phyloP scores from a whole-genome alignment of 2,113 vertebrate genomes.

The Ailurus styani region DNA sequence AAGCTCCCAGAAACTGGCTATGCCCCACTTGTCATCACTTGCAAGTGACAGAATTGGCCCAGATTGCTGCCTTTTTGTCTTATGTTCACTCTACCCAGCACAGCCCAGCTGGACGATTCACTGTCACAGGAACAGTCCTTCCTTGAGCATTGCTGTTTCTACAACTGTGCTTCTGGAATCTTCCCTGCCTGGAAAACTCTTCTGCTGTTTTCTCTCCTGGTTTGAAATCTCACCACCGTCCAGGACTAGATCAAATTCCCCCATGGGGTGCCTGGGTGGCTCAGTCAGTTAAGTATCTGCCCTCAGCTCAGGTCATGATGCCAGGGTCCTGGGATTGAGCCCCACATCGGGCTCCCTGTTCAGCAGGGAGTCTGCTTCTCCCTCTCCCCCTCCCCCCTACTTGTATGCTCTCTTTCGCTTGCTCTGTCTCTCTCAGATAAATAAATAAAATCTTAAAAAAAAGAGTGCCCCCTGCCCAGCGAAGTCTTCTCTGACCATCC shows the following conservation, averaged over 20 bases:
- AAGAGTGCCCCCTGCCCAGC: neutral
- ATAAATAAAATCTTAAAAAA: too few species aligned
- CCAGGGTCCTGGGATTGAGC: neutral
- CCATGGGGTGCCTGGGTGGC: neutral
- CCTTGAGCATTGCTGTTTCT: neutral
- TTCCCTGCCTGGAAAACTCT: neutral
- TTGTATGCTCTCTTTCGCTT: neutral
- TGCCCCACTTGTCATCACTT: neutral
- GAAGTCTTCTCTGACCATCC: neutral
- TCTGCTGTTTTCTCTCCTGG: neutral
- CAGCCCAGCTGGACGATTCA: neutral
- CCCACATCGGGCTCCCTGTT: neutral
- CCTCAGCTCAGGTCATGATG: neutral
- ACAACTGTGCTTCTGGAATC: neutral
- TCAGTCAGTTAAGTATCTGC: neutral
- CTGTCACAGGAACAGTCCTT: neutral
- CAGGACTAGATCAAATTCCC: neutral
- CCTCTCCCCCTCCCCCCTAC: neutral
- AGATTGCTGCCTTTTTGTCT: neutral
- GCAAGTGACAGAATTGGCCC: neutral
- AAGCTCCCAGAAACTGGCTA: neutral
- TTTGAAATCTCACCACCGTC: neutral
- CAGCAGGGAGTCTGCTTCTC: neutral
- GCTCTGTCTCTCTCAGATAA: too few species aligned
- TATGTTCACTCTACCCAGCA: neutral